These are phyloP conservation scores for Centrocercus urophasianus DNA, from an alignment of 2,113 vertebrate species.

Conservation along the genomic window DNA sequence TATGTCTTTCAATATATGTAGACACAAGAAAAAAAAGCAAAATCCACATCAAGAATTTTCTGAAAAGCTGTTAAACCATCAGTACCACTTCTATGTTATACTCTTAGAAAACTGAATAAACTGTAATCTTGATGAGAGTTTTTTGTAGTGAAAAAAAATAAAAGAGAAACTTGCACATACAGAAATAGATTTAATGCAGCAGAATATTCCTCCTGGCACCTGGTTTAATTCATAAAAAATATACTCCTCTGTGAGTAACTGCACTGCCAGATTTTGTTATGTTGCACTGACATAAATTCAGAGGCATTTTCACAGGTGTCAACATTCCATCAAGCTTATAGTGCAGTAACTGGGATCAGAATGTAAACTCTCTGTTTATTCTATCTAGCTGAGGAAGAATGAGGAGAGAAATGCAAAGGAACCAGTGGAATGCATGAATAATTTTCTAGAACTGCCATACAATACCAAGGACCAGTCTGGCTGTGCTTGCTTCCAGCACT, in stretches of 20 bases:
- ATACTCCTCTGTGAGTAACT: neutral
- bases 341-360: neutral
- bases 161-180: fast-evolving
- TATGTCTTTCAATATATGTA: neutral
- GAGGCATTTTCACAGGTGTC: neutral
- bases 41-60: neutral
- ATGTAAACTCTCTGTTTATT: neutral
- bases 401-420: neutral
- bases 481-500: neutral
- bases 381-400: neutral
- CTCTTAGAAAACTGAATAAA: neutral
- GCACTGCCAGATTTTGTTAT: neutral
- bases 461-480: neutral
- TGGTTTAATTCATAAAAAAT: neutral
- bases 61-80: neutral
- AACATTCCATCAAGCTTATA: neutral
- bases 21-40: neutral
- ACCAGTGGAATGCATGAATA: neutral
- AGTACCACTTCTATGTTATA: neutral
- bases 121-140: neutral
- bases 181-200: neutral
- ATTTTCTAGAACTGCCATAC: neutral
- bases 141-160: neutral
- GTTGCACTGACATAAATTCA: neutral
- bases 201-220: neutral